Evolutionary conservation across 2,888 invertebrate genomes (phyloP), one percentile per base, ranked within the genome.

Genomic region (Podabrus alpinus): DNA sequence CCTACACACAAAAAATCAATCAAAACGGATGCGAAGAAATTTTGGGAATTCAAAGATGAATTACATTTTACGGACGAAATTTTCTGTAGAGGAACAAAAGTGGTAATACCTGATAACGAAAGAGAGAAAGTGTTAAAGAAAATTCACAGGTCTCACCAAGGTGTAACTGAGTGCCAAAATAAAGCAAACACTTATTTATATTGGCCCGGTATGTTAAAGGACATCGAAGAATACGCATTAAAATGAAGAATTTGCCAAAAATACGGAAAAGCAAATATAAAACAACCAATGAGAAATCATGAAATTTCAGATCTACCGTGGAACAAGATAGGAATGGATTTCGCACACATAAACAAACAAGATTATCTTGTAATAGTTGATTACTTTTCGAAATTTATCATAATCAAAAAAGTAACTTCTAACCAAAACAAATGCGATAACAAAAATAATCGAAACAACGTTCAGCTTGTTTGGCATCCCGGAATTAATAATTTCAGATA

Each of bases 381-480:
- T 75, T n/a, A n/a, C n/a, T n/a, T n/a, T n/a, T n/a, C n/a, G n/a
- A n/a, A n/a, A n/a, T n/a, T n/a, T n/a, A n/a, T 81, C 3, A 80
- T 83, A 75, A 78, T 82, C 7, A 76, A 79, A 25, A 72, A 72
- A 59, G 29, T 79, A 17, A 29, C 15, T 10, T 68, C 74, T 76
- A 64, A 78, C 78, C 61, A 80, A 77, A n/a, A 16, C 80, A 1
- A 68, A 62, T 10, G 76, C 72, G 19, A 74, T 77, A 1, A 78
- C 78, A 11, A 3, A 21, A 7, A 62, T 73, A 73, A 69, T 78
- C 66, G 78, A 79, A 77, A 73, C 75, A 21, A 76, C 76, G 9
- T 82, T 82, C 74, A 70, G 78, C 45, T 68, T 76, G 29, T 76
- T 77, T 74, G 80, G 80, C 16, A 73, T 80, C 45, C 82, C 79